Evolutionary conservation across 2,888 invertebrate genomes (phyloP), one percentile per base, ranked within the genome.

Genomic region (Apotomis turbidana): DNA sequence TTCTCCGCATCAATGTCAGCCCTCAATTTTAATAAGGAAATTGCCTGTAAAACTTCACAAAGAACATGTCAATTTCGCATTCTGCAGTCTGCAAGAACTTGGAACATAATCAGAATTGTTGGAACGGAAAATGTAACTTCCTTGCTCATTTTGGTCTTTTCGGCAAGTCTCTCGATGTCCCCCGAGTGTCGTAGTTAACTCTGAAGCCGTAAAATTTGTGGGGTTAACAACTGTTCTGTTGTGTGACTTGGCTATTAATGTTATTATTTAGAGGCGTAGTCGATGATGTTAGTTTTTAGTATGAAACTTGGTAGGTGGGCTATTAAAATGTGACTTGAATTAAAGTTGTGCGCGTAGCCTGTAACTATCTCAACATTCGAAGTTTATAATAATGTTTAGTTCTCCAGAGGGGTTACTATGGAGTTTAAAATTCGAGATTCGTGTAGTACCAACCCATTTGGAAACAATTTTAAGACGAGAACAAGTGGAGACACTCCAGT

Each of bases 1-100:
- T n/a, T 51, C 27, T 64, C 15, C 8, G 38, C 44, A 12, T 55
- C 46, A 66, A 46, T 46, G 66, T 57, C 59, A 38, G 64, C 5
- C 10, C 10, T 41, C 13, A n/a, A 68, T 13, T 51, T 68, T 41
- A 51, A 59, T 59, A 41, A 59, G 59, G 58, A 58, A 68, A 59
- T 58, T 58, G 38, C 51, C 51, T 38, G 10, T 49, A 51, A 41
- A 51, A 64, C 4, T 66, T 57, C 27, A n/a, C 49, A 58, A 55
- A 38, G 41, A 64, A 12, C 5, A 58, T 38, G 54, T 59, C 59
- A 55, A 58, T 41, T 64, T 13, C 54, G 13, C 13, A 10, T 57
- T 36, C 63, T 52, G 58, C 46, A 49, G 27, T 6, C 8, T 15
- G 49, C 49, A 49, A 10, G 49, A 15, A 54, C 13, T 54, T 13